Evolutionary conservation across 2,888 invertebrate species (phyloP).

Genomic region (Anthoptus insignis): DNA sequence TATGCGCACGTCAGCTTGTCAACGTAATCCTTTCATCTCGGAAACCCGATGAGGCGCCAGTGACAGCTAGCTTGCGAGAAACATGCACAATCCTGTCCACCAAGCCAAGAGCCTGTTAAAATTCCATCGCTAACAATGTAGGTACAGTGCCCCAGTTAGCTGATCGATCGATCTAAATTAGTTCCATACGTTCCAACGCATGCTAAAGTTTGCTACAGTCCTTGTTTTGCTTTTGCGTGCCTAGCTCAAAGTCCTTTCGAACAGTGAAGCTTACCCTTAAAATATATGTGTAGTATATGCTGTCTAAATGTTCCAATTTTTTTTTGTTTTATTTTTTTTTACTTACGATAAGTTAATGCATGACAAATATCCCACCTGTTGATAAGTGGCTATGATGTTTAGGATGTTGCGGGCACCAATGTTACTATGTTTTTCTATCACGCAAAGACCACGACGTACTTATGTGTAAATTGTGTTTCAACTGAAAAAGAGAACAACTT

Average conservation of each 20-base stretch:
- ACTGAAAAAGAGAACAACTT: too few species aligned
- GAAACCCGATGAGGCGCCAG: background rate
- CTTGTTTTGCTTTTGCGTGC: background rate
- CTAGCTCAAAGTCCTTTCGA: background rate
- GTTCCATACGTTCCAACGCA: conserved; percentile 19
- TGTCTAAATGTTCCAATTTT: too few species aligned
- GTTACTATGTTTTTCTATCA: too few species aligned
- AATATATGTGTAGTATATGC: too few species aligned
- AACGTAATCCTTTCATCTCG: background rate
- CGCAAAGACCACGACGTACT: too few species aligned
- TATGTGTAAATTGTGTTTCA: too few species aligned
- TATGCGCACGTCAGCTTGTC: background rate
- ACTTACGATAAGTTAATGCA: too few species aligned
- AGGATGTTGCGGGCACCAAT: too few species aligned
- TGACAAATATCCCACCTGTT: too few species aligned
- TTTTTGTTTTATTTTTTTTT: too few species aligned
- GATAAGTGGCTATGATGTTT: too few species aligned
- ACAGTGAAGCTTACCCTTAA: background rate
- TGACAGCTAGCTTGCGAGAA: conserved; percentile 1
- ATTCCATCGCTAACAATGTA: conserved; percentile 29
- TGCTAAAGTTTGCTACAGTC: background rate
- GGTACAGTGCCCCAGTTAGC: conserved; percentile 27
- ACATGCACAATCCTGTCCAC: conserved; percentile 25
- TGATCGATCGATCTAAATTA: conserved; percentile 32
- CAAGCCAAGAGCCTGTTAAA: conserved; percentile 28